A percentile compares a stretch with the other conserved stretches of the same genome.
These are phyloP conservation scores for Clavelina lepadiformis DNA, from an alignment of 23 tunicate genomes.

Conservation along the genomic window DNA sequence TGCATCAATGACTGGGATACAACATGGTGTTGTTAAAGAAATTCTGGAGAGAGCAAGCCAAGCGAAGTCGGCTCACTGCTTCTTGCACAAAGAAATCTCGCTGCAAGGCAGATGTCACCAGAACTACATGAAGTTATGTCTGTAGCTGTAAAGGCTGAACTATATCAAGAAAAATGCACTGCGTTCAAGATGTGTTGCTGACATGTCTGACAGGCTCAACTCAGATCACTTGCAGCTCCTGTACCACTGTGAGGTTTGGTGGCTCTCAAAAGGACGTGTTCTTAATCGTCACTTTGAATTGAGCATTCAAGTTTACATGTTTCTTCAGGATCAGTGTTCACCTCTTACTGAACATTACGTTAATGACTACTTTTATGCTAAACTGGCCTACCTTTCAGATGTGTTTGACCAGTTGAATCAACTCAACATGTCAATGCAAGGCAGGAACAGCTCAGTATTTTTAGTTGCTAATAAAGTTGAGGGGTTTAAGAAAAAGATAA, in stretches of 20 bases:
- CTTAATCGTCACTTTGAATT: slow-evolving; percentile 53
- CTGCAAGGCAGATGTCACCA: slow-evolving; percentile 54
- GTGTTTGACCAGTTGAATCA: slow-evolving; percentile 34
- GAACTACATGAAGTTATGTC: slow-evolving; percentile 39
- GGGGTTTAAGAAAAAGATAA: slow-evolving; percentile 24
- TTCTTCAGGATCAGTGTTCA: slow-evolving; percentile 34
- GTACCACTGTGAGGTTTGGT: slow-evolving; percentile 51
- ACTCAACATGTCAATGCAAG: slow-evolving; percentile 55
- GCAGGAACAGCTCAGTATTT: slow-evolving; percentile 22
- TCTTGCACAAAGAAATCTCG: slow-evolving; percentile 37
- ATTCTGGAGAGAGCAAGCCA: slow-evolving; percentile 19
- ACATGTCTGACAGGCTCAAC: slow-evolving; percentile 38
- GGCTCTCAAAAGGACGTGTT: slow-evolving; percentile 47
- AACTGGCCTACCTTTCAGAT: slow-evolving; percentile 51
- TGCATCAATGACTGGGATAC: slow-evolving; percentile 46
- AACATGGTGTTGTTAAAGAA: slow-evolving; percentile 7
- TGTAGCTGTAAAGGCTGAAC: slow-evolving; percentile 52
- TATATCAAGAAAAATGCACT: slow-evolving; percentile 60
- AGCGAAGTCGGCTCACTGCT: slow-evolving; percentile 45
- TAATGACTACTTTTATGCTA: slow-evolving; percentile 43
- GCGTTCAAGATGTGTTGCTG: slow-evolving; percentile 43
- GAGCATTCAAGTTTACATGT: slow-evolving; percentile 45
- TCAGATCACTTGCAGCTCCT: slow-evolving; percentile 44
- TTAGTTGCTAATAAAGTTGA: slow-evolving; percentile 20
- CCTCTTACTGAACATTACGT: slow-evolving; percentile 47